phyloP scores from a whole-genome alignment of 2,797 vertebrate species.

The Pseudocheirus occidentalis region DNA sequence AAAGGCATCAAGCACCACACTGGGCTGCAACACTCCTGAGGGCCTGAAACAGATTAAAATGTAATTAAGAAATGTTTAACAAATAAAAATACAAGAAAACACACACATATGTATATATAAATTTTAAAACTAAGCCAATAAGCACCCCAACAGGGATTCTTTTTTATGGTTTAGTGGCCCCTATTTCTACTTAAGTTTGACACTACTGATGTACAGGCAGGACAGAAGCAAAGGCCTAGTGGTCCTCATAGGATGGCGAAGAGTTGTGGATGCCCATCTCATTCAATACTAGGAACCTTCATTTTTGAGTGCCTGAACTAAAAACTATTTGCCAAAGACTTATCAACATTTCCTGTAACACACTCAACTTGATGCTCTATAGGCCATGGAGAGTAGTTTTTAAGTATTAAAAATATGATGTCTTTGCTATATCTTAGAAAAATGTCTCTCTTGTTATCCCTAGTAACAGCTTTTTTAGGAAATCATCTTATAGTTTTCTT shows the following conservation, averaged over 20 bases:
- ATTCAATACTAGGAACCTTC: background rate
- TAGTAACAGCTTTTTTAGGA: background rate
- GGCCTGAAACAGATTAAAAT: background rate
- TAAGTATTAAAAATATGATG: background rate
- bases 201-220: background rate
- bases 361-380: background rate
- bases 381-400: background rate
- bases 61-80: background rate
- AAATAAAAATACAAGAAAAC: background rate
- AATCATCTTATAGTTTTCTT: too few species aligned
- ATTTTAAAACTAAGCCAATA: background rate
- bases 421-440: background rate
- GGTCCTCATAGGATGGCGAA: background rate
- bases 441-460: background rate
- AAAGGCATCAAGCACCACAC: background rate
- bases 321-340: background rate
- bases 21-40: background rate
- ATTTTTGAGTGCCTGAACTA: background rate
- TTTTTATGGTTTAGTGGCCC: background rate
- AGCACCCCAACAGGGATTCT: background rate
- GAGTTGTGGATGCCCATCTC: background rate
- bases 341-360: background rate
- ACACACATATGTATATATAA: background rate
- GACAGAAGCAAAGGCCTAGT: background rate
- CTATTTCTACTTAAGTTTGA: background rate